Percentiles rank a stretch among this genome's conserved stretches.
Evolutionary conservation across 92 coral and sea anemone species (phyloP).

Genomic region (Pocillopora grandis): DNA sequence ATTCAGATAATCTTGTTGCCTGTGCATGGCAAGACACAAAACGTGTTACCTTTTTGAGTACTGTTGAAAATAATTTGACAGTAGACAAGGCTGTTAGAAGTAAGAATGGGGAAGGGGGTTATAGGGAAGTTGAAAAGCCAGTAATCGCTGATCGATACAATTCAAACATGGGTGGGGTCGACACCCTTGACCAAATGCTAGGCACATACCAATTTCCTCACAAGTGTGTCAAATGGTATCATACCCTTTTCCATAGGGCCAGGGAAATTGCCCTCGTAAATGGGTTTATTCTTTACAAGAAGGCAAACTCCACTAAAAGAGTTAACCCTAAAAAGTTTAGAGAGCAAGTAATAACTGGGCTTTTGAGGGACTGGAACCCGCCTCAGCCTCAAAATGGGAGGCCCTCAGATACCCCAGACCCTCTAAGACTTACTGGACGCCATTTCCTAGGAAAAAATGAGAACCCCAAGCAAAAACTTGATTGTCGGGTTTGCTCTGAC

Average conservation of each 20-base stretch:
- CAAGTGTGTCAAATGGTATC: constrained; percentile 69
- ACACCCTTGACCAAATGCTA: constrained; percentile 57
- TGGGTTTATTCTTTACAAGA: constrained; percentile 67
- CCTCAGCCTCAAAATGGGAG: constrained; percentile 6
- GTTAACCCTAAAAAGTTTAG: too few relatives aligned
- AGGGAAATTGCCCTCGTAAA: constrained; percentile 68
- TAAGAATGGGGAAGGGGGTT: constrained; percentile 27
- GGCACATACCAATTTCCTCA: constrained; percentile 60
- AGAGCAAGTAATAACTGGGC: constrained; percentile 19
- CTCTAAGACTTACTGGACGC: constrained; percentile 31
- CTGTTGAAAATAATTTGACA: constrained; percentile 48
- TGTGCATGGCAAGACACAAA: constrained; percentile 79
- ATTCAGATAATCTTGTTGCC: constrained; percentile 52
- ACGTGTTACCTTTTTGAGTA: constrained; percentile 46
- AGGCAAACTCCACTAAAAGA: constrained; percentile 5
- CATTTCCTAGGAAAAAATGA: constrained; percentile 48
- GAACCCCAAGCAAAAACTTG: constrained; percentile 51
- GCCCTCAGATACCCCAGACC: constrained; percentile 44
- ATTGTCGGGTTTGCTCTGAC: constrained; percentile 60
- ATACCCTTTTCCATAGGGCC: constrained; percentile 58
- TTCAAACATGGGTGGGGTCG: constrained; percentile 66
- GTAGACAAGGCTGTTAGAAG: constrained; percentile 62
- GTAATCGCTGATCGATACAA: constrained; percentile 57
- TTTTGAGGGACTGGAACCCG: constrained; percentile 21
- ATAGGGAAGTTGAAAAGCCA: constrained; percentile 54